phyloP scores from a whole-genome alignment of 2,797 vertebrate species.

The Linurgus olivaceus region DNA sequence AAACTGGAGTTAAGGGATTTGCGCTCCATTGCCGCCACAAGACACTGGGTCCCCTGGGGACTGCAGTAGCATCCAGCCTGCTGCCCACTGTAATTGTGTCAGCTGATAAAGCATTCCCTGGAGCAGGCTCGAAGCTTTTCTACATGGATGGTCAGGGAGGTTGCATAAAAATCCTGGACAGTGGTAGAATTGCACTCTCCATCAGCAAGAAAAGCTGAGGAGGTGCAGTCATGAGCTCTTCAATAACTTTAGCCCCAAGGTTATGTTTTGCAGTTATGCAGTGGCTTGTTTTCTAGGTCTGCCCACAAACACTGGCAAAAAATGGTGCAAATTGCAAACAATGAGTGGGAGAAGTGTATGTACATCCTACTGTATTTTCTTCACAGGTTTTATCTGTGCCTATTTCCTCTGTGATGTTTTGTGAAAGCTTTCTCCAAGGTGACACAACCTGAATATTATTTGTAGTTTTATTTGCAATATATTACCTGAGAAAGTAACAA shows the following conservation, averaged over 20 bases:
- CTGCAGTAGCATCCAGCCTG: neutral
- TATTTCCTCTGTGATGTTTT: slow-evolving; percentile 30
- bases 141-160: neutral
- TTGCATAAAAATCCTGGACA: neutral
- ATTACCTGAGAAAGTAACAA: slow-evolving; percentile 1
- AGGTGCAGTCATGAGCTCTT: neutral
- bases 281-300: slow-evolving; percentile 4
- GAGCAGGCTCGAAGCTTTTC: neutral
- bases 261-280: neutral
- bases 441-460: slow-evolving; percentile 23
- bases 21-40: neutral
- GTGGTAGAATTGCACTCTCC: neutral
- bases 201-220: neutral
- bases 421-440: neutral
- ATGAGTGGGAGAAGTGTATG: slow-evolving; percentile 45
- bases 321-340: slow-evolving; percentile 1
- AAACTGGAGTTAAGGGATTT: neutral
- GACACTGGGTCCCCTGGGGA: neutral
- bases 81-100: neutral
- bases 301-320: neutral
- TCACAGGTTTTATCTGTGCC: slow-evolving; percentile 22
- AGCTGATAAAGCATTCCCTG: neutral
- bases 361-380: slow-evolving; percentile 34
- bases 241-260: neutral
- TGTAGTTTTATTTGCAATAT: slow-evolving; percentile 20